Evolutionary conservation across 2,797 vertebrate species (phyloP), one percentile per base, ranked within the genome.

Genomic region (Acanthurus leucopareius): DNA sequence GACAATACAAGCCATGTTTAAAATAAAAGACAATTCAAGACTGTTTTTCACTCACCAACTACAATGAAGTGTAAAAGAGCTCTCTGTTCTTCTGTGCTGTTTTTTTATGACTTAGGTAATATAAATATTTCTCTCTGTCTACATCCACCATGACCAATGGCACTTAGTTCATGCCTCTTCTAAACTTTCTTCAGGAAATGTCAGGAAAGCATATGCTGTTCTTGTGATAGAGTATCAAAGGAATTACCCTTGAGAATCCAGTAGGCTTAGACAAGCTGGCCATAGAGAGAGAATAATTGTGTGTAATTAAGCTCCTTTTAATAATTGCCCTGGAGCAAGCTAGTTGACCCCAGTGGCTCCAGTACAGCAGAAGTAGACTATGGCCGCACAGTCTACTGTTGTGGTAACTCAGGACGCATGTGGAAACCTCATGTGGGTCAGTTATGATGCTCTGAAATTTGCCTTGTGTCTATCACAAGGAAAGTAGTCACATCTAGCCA

Each of bases 281-380:
- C 63, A 62, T 13, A 6, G 13, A 51, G 17, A 51, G 47, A 32
- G 56, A 69, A 28, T 35, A 45, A 69, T 52, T 66, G 56, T 38
- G 54, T 45, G 69, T 56, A 69, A 79, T 76, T 69, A 6, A 65
- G 35, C 62, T 74, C 69, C 32, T 38, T 53, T 69, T 81, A 53
- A 73, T 59, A 79, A 64, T 35, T 65, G 65, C 65, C 7, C 22
- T 3, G n/a, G 53, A 76, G 58, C 25, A 77, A 17, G 35, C 32
- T 59, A 75, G 69, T 79, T 5, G 38, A 75, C 28, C 51, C 16
- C 42, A 68, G 11, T 59, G 22, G 40, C 35, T 72, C n/a, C 42
- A 47, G 54, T 7, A 65, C 52, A 54, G 64, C n/a, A 63, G 2
- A 38, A 13, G 48, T 11, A 19, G 40, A 44, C 61, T 65, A 20